Evolutionary conservation across 2,888 invertebrate genomes (phyloP).

Genomic region (Neoaliturus tenellus): DNA sequence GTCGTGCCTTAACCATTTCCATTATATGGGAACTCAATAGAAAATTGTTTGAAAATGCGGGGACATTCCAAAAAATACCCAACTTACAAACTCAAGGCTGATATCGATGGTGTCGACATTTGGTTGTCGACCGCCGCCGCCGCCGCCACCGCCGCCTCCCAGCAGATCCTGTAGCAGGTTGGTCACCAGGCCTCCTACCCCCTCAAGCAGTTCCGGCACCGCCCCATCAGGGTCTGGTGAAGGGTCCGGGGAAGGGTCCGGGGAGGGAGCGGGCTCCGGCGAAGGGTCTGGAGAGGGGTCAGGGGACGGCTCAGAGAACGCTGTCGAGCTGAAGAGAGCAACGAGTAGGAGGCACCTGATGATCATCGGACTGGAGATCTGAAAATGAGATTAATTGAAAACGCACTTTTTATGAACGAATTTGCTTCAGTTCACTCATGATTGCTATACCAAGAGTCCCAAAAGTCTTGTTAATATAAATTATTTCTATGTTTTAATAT

Average conservation of each 20-base stretch:
- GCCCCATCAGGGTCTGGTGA: not conserved
- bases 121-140: not conserved
- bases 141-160: not conserved
- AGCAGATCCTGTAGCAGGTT: not conserved
- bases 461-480: too few relatives aligned
- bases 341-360: conserved; percentile 9
- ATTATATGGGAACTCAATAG: too few relatives aligned
- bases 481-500: too few relatives aligned
- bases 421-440: too few relatives aligned
- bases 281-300: not conserved
- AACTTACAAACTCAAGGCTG: not conserved
- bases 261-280: not conserved
- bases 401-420: too few relatives aligned
- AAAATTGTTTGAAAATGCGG: too few relatives aligned
- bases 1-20: too few relatives aligned
- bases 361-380: not conserved
- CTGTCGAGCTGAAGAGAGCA: not conserved
- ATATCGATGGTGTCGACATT: not conserved
- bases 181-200: not conserved
- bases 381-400: not conserved
- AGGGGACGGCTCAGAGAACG: not conserved
- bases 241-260: not conserved
- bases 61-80: too few relatives aligned
- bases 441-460: too few relatives aligned
- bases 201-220: not conserved